phyloP scores from a whole-genome alignment of 2,113 vertebrate species.

The Channa maculata region DNA sequence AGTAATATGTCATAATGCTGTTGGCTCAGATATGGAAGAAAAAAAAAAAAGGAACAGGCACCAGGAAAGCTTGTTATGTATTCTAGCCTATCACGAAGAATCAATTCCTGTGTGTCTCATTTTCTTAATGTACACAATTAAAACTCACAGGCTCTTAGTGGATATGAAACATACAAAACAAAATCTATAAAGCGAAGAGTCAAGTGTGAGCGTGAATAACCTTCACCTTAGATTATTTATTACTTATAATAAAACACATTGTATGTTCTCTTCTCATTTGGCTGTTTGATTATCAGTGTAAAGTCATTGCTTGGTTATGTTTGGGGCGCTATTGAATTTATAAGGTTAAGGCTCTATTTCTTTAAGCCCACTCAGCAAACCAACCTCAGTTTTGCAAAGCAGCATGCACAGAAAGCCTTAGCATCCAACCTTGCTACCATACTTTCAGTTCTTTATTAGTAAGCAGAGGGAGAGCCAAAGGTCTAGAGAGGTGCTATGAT shows the following conservation, averaged over 20 bases:
- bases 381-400: not conserved
- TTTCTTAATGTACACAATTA: conserved; percentile 8
- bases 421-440: not conserved
- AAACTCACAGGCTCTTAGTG: not conserved
- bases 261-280: too few species aligned
- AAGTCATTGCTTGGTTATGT: too few species aligned
- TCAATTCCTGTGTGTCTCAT: not conserved
- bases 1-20: conserved; percentile 38
- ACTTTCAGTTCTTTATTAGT: conserved; percentile 2
- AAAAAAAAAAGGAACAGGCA: not conserved
- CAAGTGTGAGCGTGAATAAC: too few species aligned
- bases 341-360: too few species aligned
- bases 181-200: too few species aligned
- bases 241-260: too few species aligned
- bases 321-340: too few species aligned
- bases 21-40: conserved; percentile 9
- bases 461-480: not conserved
- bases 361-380: not conserved
- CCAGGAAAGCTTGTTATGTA: not conserved
- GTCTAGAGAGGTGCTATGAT: conserved; percentile 13
- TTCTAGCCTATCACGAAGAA: conserved; percentile 3
- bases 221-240: too few species aligned
- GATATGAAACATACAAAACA: too few species aligned
- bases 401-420: not conserved
- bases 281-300: too few species aligned